Evolutionary conservation across 2,797 vertebrate genomes (phyloP).

Genomic region (Sebastolobus altivelis): DNA sequence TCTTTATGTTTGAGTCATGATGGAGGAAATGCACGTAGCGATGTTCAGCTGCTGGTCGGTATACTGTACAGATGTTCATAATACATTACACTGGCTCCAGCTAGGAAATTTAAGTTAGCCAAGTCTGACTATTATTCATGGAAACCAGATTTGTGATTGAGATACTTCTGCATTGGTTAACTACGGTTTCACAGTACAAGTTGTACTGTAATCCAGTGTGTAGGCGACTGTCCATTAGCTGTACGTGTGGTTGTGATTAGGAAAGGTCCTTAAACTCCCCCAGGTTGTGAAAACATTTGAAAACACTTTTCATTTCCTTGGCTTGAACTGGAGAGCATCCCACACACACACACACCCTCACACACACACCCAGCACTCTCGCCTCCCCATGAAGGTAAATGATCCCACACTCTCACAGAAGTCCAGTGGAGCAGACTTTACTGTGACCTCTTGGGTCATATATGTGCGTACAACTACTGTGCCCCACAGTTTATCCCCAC

Average conservation of each 20-base stretch:
- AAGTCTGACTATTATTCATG: slow-evolving; percentile 27
- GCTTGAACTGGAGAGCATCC: slow-evolving; percentile 51
- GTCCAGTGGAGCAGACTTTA: slow-evolving; percentile 47
- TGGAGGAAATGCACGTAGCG: slow-evolving; percentile 24
- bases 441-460: slow-evolving; percentile 64
- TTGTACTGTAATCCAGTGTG: background rate
- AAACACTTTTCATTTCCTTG: slow-evolving; percentile 80
- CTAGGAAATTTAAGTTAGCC: slow-evolving; percentile 6
- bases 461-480: slow-evolving; percentile 45
- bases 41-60: slow-evolving; percentile 1
- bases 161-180: slow-evolving; percentile 14
- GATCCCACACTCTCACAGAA: slow-evolving; percentile 27
- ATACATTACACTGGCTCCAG: slow-evolving; percentile 34
- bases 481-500: slow-evolving; percentile 50
- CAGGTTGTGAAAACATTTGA: slow-evolving; percentile 77
- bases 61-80: background rate
- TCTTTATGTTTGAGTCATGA: slow-evolving; percentile 18
- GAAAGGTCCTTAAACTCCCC: slow-evolving; percentile 32
- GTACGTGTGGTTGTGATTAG: slow-evolving; percentile 72
- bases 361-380: background rate
- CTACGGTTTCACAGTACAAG: background rate
- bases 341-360: slow-evolving; percentile 31
- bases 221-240: background rate
- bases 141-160: slow-evolving; percentile 45
- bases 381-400: slow-evolving; percentile 29